Base-by-base conservation (phyloP, 2,797 vertebrate genomes). In the Galago senegalensis region DNA sequence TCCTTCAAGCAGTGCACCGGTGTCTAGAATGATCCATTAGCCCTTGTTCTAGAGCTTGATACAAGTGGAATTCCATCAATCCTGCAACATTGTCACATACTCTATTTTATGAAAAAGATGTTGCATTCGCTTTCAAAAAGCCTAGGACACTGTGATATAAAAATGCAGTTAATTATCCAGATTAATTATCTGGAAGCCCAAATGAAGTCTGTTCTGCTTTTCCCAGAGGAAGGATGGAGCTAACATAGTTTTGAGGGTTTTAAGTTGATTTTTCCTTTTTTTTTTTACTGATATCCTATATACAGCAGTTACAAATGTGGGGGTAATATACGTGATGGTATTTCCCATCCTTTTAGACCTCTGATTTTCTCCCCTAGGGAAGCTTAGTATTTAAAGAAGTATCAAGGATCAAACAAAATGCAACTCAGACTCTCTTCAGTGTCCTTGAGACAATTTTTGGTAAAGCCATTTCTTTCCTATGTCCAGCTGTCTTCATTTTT, bases 41-140 rank as follows among this genome's bases (percentile, higher is more conserved):
- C 16, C 23, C 25, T 94, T 65, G 21, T 58, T 70, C 70, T 63
- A 27, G 83, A 46, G 31, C 21, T 76, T 53, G 29, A 29, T 49
- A 20, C 40, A 91, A 16, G 56, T 46, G 14, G 31, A 82, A 61
- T 61, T 46, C 37, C 63, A 34, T 21, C 21, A 11, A 1, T 43
- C 18, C 20, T 65, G 29, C 61, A 31, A 40, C 2, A 0, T 60
- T 40, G 37, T 84, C n/a, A 65, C 67, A 49, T 9, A 60, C 1
- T 46, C 18, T 8, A 40, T 63, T 85, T 96, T 58, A 56, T 61
- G 72, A 87, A 87, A 93, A 75, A 84, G 10, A 72, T 40, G 67
- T 75, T 67, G 18, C 34, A 53, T 73, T 73, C 20, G 56, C n/a
- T n/a, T 94, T 93, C 73, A 67, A 58, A 93, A 61, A 53, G 12